Percentiles rank a stretch among this genome's conserved stretches.
These are phyloP conservation scores for Montipora capitata DNA, from an alignment of 92 coral and sea anemone species.

Conservation along the genomic window DNA sequence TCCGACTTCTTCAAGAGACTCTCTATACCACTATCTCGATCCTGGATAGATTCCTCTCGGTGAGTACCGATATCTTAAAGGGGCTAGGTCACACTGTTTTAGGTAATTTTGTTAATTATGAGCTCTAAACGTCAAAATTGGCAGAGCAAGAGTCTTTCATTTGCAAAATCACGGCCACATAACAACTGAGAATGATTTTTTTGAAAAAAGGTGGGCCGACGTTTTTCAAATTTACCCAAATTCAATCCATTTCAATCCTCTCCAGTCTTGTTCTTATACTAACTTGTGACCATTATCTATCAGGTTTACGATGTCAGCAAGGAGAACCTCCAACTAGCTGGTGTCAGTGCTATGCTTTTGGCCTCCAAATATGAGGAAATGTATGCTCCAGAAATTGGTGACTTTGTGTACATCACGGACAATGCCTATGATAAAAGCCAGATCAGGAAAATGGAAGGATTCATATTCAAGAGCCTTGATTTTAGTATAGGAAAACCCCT, in stretches of 20 bases:
- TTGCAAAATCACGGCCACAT: too few species aligned
- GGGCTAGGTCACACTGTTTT: too few species aligned
- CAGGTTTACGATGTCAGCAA: slow-evolving; percentile 78
- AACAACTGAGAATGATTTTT: too few species aligned
- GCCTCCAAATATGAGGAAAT: slow-evolving; percentile 99
- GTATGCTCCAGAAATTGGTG: slow-evolving; percentile 97
- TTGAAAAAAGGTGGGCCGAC: too few species aligned
- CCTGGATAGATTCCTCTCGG: slow-evolving; percentile 93
- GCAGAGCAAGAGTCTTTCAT: too few species aligned
- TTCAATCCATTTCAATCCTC: too few species aligned
- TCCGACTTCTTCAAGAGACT: slow-evolving; percentile 96
- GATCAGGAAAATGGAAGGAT: slow-evolving; percentile 90
- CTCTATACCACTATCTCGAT: slow-evolving; percentile 88
- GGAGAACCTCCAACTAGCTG: slow-evolving; percentile 87
- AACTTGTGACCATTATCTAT: not conserved
- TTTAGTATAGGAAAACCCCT: slow-evolving; percentile 94
- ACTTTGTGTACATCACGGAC: slow-evolving; percentile 98
- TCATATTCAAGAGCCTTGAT: slow-evolving; percentile 80
- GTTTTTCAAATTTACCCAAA: not conserved
- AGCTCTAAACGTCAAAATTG: too few species aligned
- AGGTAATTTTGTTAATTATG: too few species aligned
- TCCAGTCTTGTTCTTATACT: too few species aligned
- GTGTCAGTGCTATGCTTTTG: slow-evolving; percentile 97
- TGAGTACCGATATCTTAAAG: slow-evolving; percentile 51
- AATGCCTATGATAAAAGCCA: slow-evolving; percentile 84